Evolutionary conservation across 2,797 vertebrate genomes (phyloP).

Genomic region (Parambassis ranga): DNA sequence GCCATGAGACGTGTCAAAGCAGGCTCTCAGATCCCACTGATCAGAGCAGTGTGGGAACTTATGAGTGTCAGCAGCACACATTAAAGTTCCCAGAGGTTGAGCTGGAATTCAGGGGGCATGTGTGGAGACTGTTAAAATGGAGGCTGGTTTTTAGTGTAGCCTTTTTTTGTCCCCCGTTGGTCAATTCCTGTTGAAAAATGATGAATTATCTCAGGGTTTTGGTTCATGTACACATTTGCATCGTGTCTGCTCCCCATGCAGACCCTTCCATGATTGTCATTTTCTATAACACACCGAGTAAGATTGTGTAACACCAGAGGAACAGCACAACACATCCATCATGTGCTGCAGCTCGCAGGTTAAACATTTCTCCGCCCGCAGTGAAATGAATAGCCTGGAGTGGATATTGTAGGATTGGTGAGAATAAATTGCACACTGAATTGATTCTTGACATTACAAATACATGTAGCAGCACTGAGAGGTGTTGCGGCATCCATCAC

Average conservation of each 20-base stretch:
- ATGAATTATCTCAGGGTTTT: too few relatives aligned
- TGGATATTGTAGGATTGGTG: not conserved
- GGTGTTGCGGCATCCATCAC: not conserved
- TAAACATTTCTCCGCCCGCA: constrained; percentile 1
- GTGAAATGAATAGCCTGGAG: not conserved
- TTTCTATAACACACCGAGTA: not conserved
- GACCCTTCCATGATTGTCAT: not conserved
- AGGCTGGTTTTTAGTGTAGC: too few relatives aligned
- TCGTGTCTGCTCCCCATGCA: not conserved
- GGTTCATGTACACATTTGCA: too few relatives aligned
- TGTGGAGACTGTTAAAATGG: not conserved
- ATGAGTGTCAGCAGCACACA: not conserved
- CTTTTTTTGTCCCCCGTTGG: too few relatives aligned
- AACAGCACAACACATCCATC: constrained; percentile 22
- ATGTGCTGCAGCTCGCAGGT: constrained; percentile 5
- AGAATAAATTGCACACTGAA: constrained; percentile 33
- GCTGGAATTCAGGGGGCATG: constrained; percentile 6
- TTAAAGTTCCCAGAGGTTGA: not conserved
- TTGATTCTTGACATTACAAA: constrained; percentile 12
- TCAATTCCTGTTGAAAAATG: too few relatives aligned
- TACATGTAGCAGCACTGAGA: not conserved
- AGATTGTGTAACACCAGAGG: constrained; percentile 2
- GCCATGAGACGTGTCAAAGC: not conserved
- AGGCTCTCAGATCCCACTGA: constrained; percentile 11
- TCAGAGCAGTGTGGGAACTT: constrained; percentile 14